These are phyloP conservation scores for Lochmaea crataegi DNA, from an alignment of 2,888 invertebrate genomes.

Conservation along the genomic window DNA sequence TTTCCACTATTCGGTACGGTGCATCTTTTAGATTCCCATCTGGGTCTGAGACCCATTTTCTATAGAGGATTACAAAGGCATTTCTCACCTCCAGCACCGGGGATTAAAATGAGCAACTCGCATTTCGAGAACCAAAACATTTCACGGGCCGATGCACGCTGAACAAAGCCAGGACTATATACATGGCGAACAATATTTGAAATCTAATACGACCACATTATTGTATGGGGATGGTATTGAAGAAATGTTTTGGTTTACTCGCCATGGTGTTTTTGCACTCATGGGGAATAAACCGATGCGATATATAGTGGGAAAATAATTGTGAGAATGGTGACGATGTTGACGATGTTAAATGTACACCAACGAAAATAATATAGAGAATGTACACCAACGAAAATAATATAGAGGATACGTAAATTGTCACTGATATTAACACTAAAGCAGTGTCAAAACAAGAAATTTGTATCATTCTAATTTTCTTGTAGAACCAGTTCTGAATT, in stretches of 20 bases:
- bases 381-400: background rate
- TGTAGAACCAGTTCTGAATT: too few species aligned
- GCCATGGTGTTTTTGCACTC: constrained; percentile 8
- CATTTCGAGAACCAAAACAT: constrained; percentile 42
- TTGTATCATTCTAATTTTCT: too few species aligned
- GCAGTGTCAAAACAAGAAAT: too few species aligned
- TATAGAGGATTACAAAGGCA: constrained; percentile 48
- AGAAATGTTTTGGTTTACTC: constrained; percentile 4
- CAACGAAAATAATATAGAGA: background rate
- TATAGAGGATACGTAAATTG: background rate
- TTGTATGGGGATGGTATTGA: background rate
- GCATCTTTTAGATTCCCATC: constrained; percentile 16
- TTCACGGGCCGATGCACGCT: constrained; percentile 37
- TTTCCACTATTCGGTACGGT: constrained; percentile 1
- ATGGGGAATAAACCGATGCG: background rate
- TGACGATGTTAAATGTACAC: background rate
- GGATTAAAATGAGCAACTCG: constrained; percentile 54
- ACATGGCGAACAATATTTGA: constrained; percentile 3
- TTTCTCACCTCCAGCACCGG: constrained; percentile 52
- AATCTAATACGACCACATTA: constrained; percentile 14
- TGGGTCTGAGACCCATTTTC: constrained; percentile 35
- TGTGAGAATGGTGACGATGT: background rate
- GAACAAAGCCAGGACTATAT: constrained; percentile 1
- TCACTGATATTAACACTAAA: background rate
- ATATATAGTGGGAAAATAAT: background rate